Percentiles rank a stretch among this genome's conserved stretches.
These are phyloP conservation scores for Rhinogobio ventralis DNA, from an alignment of 2,797 vertebrate genomes.

Conservation along the genomic window DNA sequence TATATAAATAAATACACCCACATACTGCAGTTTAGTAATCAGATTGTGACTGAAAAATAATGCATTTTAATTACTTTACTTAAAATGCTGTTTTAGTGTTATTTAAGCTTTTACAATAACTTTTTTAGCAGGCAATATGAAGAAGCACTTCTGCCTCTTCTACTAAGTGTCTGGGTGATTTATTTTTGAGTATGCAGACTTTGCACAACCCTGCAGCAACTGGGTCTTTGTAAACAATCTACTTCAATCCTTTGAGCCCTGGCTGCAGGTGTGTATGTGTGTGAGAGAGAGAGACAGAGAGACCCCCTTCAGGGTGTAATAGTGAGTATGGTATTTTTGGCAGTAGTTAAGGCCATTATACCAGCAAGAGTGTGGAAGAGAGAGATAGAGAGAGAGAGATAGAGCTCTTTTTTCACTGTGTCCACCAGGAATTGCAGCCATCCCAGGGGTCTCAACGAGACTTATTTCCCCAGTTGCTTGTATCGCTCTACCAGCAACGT, in stretches of 20 bases:
- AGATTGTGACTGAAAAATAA: background rate
- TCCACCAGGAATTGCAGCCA: conserved; percentile 35
- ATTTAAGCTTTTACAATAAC: background rate
- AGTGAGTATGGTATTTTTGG: conserved; percentile 45
- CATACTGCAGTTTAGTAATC: background rate
- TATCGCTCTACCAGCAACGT: background rate
- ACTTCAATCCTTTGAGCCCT: conserved; percentile 34
- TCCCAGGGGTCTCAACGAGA: background rate
- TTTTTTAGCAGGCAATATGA: conserved; percentile 10
- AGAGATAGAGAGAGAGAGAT: conserved; percentile 4
- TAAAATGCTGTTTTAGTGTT: background rate
- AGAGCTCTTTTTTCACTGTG: conserved; percentile 21
- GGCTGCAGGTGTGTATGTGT: conserved; percentile 23
- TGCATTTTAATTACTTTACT: background rate
- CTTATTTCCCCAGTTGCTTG: conserved; percentile 20
- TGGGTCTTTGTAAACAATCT: conserved; percentile 41
- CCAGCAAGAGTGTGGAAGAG: conserved; percentile 13
- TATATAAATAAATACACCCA: background rate
- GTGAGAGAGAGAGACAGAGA: background rate
- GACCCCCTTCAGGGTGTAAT: conserved; percentile 7
- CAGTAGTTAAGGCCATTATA: conserved; percentile 42
- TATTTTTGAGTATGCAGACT: conserved; percentile 30
- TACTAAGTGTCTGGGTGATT: conserved; percentile 23
- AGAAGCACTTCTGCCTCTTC: conserved; percentile 12
- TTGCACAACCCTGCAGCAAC: conserved; percentile 25